These are phyloP conservation scores for Petaurus breviceps DNA, from an alignment of 2,113 vertebrate species.

Conservation along the genomic window DNA sequence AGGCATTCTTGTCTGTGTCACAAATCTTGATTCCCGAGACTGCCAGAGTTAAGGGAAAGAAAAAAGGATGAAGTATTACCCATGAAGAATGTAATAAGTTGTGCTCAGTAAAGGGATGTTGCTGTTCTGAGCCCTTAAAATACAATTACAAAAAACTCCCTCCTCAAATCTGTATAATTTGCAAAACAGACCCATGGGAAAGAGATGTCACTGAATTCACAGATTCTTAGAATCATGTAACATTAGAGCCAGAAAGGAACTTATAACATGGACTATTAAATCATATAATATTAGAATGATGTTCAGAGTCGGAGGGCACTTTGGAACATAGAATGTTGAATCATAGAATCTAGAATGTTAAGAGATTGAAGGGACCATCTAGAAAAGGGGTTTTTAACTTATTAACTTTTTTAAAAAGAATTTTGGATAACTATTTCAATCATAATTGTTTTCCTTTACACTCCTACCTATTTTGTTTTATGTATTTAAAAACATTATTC, in stretches of 20 bases:
- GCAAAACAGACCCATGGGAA: neutral
- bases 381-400: neutral
- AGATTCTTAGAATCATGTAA: neutral
- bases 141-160: neutral
- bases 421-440: neutral
- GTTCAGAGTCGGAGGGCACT: neutral
- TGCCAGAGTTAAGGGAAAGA: neutral
- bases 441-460: neutral
- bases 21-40: neutral
- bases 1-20: neutral
- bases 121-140: neutral
- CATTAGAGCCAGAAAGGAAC: neutral
- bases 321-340: neutral
- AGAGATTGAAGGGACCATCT: neutral
- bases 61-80: neutral
- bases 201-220: neutral
- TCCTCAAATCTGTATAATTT: neutral
- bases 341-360: neutral
- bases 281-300: neutral
- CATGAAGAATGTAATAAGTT: neutral
- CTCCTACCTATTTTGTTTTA: neutral
- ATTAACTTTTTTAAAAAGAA: neutral
- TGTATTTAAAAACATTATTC: neutral
- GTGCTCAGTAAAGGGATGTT: neutral
- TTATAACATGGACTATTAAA: neutral